These are phyloP conservation scores for Ichneumoninae sp. DNA, from an alignment of 2,888 invertebrate genomes.

Conservation along the genomic window DNA sequence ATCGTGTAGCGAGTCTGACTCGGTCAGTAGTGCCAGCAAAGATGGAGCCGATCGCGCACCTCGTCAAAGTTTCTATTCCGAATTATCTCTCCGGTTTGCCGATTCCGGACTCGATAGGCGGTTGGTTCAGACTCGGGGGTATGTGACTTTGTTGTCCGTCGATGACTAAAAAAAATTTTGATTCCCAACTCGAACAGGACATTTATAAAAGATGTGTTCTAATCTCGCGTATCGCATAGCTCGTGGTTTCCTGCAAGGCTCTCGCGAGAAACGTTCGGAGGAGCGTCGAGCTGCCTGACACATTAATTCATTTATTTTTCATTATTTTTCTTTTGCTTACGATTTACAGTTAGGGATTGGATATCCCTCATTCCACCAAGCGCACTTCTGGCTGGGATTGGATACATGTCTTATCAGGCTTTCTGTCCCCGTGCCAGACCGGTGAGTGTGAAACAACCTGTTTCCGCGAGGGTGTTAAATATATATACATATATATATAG, in stretches of 20 bases:
- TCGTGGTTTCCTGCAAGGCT: neutral
- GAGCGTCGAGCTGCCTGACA: constrained; percentile 32
- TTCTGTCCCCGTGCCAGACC: constrained; percentile 89
- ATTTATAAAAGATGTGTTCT: neutral
- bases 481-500: neutral
- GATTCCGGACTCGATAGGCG: constrained; percentile 92
- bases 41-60: constrained; percentile 91
- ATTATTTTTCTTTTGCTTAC: constrained; percentile 55
- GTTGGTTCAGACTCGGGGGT: constrained; percentile 95
- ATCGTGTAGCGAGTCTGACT: constrained; percentile 66
- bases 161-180: constrained; percentile 16
- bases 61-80: constrained; percentile 92
- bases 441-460: constrained; percentile 72
- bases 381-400: constrained; percentile 91
- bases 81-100: constrained; percentile 94
- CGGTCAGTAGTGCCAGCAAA: constrained; percentile 78
- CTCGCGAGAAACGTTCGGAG: neutral
- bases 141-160: constrained; percentile 80
- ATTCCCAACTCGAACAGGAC: neutral
- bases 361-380: constrained; percentile 92
- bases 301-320: constrained; percentile 1
- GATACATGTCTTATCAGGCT: constrained; percentile 92
- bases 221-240: neutral
- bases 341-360: constrained; percentile 93
- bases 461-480: constrained; percentile 31